Conservation (phyloP, 2,113 vertebrate genomes). For the Onychostoma macrolepis region DNA sequence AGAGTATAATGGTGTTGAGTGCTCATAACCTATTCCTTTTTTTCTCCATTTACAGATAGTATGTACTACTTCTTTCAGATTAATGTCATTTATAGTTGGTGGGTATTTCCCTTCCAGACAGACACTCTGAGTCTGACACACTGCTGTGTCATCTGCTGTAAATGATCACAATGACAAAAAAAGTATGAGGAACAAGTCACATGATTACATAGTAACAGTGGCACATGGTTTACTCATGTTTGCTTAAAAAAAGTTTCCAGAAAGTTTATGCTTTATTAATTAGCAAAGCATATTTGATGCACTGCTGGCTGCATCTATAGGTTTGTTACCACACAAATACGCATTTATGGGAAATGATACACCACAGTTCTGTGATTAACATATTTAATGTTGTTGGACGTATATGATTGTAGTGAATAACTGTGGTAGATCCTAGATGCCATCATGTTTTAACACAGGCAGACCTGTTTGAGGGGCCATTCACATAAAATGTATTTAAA, state of each 20-base stretch:
- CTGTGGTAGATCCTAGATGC: background rate
- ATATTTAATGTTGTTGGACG: background rate
- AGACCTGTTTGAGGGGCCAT: background rate
- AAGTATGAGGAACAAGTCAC: background rate
- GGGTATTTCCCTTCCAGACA: background rate
- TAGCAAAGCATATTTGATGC: background rate
- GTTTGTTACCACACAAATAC: background rate
- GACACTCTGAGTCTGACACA: background rate
- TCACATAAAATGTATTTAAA: background rate
- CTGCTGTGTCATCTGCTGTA: background rate
- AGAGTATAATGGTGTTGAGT: background rate
- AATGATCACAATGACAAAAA: background rate
- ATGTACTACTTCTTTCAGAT: background rate
- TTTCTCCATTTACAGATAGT: background rate
- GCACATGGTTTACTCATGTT: background rate
- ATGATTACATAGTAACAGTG: background rate
- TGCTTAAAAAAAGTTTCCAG: background rate
- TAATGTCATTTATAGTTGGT: background rate
- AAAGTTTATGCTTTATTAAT: background rate
- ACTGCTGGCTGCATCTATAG: background rate
- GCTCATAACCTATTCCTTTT: background rate
- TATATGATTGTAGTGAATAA: background rate
- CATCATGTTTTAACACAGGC: background rate
- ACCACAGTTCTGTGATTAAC: background rate
- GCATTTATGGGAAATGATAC: background rate